Evolutionary conservation across 1,140 invertebrate species (phyloP).

Genomic region (Artemia franciscana): DNA sequence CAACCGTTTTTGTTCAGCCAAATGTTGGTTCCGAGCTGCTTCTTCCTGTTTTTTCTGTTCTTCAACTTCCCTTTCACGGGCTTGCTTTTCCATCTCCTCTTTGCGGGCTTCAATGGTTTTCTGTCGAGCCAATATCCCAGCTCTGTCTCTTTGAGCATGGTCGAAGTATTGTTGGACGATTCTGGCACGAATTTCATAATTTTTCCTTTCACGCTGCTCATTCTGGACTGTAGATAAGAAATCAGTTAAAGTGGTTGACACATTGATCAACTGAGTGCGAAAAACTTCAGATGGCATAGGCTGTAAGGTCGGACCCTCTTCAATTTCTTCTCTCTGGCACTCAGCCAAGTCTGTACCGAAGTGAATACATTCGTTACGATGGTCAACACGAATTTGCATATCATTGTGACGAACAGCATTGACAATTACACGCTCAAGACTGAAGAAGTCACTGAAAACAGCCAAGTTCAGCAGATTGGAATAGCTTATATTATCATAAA

Average conservation of each 20-base stretch:
- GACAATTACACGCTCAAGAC: slow-evolving; percentile 71
- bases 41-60: slow-evolving; percentile 64
- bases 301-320: slow-evolving; percentile 75
- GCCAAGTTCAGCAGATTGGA: slow-evolving; percentile 56
- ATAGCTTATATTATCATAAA: slow-evolving; percentile 82
- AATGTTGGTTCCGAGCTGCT: slow-evolving; percentile 42
- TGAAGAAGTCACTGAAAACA: slow-evolving; percentile 54
- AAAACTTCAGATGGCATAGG: slow-evolving; percentile 88
- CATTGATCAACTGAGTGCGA: slow-evolving; percentile 71
- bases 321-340: slow-evolving; percentile 69
- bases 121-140: slow-evolving; percentile 60
- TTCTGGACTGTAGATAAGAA: neutral
- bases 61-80: slow-evolving; percentile 64
- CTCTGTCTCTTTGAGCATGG: slow-evolving; percentile 62
- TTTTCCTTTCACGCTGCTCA: slow-evolving; percentile 26
- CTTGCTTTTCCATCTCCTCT: slow-evolving; percentile 77
- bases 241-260: slow-evolving; percentile 23
- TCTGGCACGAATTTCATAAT: slow-evolving; percentile 42
- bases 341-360: slow-evolving; percentile 83
- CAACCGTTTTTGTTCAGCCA: slow-evolving; percentile 63
- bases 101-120: slow-evolving; percentile 90
- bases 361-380: slow-evolving; percentile 50
- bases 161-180: slow-evolving; percentile 69
- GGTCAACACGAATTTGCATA: slow-evolving; percentile 66
- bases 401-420: slow-evolving; percentile 85